A percentile compares a stretch with the other conserved stretches of the same genome.
These are phyloP conservation scores for Myotis findleyi DNA, from an alignment of 2,797 vertebrate genomes.

Conservation along the genomic window DNA sequence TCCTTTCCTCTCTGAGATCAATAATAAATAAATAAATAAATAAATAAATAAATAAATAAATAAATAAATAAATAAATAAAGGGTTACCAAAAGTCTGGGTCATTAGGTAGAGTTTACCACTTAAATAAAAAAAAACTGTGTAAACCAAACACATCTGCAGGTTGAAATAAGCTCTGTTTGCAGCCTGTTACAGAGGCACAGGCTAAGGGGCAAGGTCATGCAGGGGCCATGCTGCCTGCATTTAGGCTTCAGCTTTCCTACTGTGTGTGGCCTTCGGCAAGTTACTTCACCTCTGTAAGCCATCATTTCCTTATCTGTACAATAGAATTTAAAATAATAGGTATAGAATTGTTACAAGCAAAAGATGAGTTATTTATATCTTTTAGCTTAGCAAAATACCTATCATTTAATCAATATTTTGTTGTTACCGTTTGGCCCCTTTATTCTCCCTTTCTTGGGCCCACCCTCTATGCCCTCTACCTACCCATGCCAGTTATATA, in stretches of 20 bases:
- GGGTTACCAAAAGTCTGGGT: background rate
- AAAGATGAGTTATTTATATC: background rate
- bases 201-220: background rate
- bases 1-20: no score
- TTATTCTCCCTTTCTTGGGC: background rate
- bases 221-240: background rate
- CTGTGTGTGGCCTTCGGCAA: background rate
- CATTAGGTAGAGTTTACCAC: background rate
- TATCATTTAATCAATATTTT: background rate
- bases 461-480: background rate
- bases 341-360: background rate
- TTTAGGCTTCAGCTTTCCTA: background rate
- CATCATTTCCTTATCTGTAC: slow-evolving; percentile 5
- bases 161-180: background rate
- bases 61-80: no score
- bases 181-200: background rate
- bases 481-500: background rate
- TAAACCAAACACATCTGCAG: background rate
- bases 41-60: no score
- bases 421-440: background rate
- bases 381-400: slow-evolving; percentile 16
- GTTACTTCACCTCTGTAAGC: background rate
- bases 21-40: no score
- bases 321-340: background rate
- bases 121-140: background rate